phyloP scores from a whole-genome alignment of 1,140 invertebrate genomes.

The Trichonephila inaurata region DNA sequence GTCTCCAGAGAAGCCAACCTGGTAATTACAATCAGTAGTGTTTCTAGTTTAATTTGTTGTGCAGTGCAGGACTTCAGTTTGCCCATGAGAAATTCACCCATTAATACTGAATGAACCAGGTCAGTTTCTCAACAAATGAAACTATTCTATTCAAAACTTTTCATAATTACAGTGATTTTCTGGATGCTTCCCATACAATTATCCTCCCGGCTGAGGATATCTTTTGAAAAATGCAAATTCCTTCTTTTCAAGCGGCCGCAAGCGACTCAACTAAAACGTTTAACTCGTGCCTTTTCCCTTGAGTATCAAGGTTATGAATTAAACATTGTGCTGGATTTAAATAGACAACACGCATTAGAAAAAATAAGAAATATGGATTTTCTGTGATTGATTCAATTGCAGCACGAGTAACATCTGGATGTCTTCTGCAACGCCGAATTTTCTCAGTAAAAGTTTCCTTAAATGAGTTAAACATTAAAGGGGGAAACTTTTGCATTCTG shows the following conservation, averaged over 20 bases:
- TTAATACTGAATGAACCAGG: slow-evolving; percentile 31
- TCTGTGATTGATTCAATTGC: slow-evolving; percentile 6
- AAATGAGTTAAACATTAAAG: neutral
- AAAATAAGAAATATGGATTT: slow-evolving; percentile 7
- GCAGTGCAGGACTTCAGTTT: slow-evolving; percentile 1
- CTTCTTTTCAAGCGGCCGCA: slow-evolving; percentile 22
- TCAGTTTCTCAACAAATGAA: slow-evolving; percentile 30
- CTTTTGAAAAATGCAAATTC: slow-evolving; percentile 35
- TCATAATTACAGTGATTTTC: slow-evolving; percentile 38
- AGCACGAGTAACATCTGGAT: neutral
- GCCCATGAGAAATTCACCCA: slow-evolving; percentile 2
- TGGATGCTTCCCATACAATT: slow-evolving; percentile 34
- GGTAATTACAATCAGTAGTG: slow-evolving; percentile 21
- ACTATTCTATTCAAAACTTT: slow-evolving; percentile 35
- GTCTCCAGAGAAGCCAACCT: neutral
- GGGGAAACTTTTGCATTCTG: neutral
- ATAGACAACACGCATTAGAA: slow-evolving; percentile 4
- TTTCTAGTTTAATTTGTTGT: slow-evolving; percentile 6
- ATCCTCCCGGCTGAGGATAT: neutral
- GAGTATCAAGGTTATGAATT: slow-evolving; percentile 32
- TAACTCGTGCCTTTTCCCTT: neutral
- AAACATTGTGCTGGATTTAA: slow-evolving; percentile 15
- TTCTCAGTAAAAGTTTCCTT: neutral
- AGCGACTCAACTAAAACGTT: slow-evolving; percentile 25
- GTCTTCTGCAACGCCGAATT: neutral